These are phyloP conservation scores for Apamea crenata DNA, from an alignment of 2,888 invertebrate species.

Conservation along the genomic window DNA sequence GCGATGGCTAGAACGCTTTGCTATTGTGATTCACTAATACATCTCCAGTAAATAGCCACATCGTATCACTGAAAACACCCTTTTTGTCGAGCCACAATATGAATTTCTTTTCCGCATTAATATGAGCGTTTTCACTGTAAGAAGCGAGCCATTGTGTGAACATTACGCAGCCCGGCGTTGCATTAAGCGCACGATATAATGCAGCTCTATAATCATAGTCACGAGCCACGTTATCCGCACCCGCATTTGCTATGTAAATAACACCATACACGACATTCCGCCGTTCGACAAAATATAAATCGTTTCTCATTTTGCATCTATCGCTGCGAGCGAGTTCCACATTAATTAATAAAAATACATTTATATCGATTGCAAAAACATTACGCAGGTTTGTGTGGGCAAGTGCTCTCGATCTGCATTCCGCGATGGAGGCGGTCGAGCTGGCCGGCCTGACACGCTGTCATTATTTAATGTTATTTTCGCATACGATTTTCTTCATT, in stretches of 20 bases:
- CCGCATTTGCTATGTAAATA: conserved; percentile 84
- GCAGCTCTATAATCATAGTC: conserved; percentile 83
- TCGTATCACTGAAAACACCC: conserved; percentile 53
- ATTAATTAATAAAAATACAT: conserved; percentile 71
- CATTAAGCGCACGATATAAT: conserved; percentile 84
- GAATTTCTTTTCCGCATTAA: conserved; percentile 80
- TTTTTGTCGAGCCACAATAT: conserved; percentile 68
- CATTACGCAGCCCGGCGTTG: conserved; percentile 81
- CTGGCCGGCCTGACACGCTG: conserved; percentile 56
- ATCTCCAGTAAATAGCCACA: conserved; percentile 26
- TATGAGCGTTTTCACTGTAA: conserved; percentile 78
- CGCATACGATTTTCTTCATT: conserved; percentile 67
- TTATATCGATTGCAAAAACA: conserved; percentile 73
- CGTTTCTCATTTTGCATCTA: conserved; percentile 72
- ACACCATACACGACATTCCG: conserved; percentile 80
- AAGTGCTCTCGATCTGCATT: conserved; percentile 72
- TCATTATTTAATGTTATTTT: conserved; percentile 69
- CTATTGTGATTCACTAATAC: conserved; percentile 29
- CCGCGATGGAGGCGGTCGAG: conserved; percentile 47
- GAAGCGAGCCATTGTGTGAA: conserved; percentile 80
- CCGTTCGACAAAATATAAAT: conserved; percentile 73
- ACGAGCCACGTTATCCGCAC: conserved; percentile 82
- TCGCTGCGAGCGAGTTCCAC: conserved; percentile 62
- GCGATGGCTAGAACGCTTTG: conserved; percentile 53
- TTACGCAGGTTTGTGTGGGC: conserved; percentile 69